Percentiles rank a stretch among this genome's conserved stretches.
Conservation (phyloP, 2,888 invertebrate genomes). For the Drosophila paramelanica region DNA sequence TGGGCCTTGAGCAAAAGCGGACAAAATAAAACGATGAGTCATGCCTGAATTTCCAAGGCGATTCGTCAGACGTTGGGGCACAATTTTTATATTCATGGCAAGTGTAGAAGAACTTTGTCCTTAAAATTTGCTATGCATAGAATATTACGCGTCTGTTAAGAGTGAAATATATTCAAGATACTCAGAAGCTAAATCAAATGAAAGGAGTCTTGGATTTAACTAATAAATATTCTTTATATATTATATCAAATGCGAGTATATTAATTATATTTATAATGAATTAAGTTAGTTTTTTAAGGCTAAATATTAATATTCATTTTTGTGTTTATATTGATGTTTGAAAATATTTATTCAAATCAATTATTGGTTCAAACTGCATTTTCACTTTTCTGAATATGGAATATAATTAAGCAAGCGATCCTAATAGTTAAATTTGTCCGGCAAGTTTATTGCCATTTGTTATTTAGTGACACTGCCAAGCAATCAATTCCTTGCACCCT, state of each 20-base stretch:
- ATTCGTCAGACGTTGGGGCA: constrained; percentile 14
- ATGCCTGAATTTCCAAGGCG: constrained; percentile 30
- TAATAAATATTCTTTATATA: background rate
- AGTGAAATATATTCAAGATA: background rate
- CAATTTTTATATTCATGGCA: constrained; percentile 43
- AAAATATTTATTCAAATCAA: too few relatives aligned
- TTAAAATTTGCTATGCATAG: constrained; percentile 12
- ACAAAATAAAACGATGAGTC: constrained; percentile 39
- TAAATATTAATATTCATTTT: too few relatives aligned
- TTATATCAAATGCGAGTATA: too few relatives aligned
- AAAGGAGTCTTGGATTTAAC: background rate
- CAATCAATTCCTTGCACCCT: constrained; percentile 33
- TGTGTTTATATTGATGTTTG: too few relatives aligned
- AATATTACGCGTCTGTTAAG: background rate
- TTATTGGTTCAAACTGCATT: background rate
- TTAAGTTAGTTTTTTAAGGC: too few relatives aligned
- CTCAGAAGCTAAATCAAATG: background rate
- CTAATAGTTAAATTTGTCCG: constrained; percentile 30
- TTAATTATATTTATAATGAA: background rate
- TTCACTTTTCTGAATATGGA: background rate
- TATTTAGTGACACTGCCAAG: constrained; percentile 23
- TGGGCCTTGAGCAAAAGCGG: background rate
- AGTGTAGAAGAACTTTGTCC: constrained; percentile 23
- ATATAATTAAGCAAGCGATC: constrained; percentile 8
- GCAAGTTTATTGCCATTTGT: constrained; percentile 55